phyloP scores from a whole-genome alignment of 2,113 vertebrate species.

The Gambusia affinis region DNA sequence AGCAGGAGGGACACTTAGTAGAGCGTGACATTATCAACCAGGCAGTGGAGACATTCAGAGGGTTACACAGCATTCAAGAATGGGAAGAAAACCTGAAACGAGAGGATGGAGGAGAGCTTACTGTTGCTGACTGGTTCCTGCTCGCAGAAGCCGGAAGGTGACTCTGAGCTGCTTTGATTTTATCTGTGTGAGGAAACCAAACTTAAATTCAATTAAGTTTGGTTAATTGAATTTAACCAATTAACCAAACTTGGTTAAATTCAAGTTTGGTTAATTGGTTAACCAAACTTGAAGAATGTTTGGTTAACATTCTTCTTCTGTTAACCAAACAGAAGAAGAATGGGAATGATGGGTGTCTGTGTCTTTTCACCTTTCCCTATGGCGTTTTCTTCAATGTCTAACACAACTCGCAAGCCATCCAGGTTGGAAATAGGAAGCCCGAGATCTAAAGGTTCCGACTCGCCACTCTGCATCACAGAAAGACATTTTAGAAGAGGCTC shows the following conservation, averaged over 20 bases:
- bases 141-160: conserved; percentile 72
- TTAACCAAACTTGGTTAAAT: too few species aligned
- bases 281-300: too few species aligned
- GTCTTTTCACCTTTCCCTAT: conserved; percentile 83
- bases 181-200: conserved; percentile 76
- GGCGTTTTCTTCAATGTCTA: conserved; percentile 85
- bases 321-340: accelerated
- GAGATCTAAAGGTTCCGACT: conserved; percentile 92
- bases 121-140: conserved; percentile 86
- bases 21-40: conserved; percentile 68
- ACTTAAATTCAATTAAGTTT: neutral
- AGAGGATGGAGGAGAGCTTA: conserved; percentile 75
- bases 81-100: conserved; percentile 19
- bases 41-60: conserved; percentile 64
- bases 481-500: conserved; percentile 1
- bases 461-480: conserved; percentile 86
- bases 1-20: conserved; percentile 65
- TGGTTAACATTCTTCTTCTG: too few species aligned
- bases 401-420: conserved; percentile 93
- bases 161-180: conserved; percentile 81
- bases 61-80: conserved; percentile 74
- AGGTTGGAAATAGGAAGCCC: conserved; percentile 96
- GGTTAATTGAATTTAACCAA: too few species aligned
- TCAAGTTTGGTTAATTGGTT: too few species aligned
- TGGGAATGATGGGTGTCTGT: neutral